These are phyloP conservation scores for Pollenia griseotomentosa DNA, from an alignment of 2,888 invertebrate genomes.

Conservation along the genomic window DNA sequence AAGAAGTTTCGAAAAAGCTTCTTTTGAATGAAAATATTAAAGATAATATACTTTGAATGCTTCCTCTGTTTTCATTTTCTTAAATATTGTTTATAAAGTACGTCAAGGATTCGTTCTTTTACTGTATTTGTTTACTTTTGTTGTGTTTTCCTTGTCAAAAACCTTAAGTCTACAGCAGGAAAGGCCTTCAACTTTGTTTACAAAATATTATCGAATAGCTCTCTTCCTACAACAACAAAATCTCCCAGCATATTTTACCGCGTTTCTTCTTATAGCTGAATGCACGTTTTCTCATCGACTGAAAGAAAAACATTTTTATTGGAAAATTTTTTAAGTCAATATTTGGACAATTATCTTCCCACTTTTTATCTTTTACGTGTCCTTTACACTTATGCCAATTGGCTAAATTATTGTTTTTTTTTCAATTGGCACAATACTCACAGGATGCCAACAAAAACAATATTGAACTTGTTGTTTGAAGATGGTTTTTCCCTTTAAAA, in stretches of 20 bases:
- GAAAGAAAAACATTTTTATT: conserved; percentile 24
- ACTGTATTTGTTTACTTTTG: too few species aligned
- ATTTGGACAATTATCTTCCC: conserved; percentile 19
- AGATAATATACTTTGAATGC: too few species aligned
- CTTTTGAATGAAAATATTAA: too few species aligned
- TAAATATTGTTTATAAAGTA: too few species aligned
- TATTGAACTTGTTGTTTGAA: not conserved
- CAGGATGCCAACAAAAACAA: conserved; percentile 47
- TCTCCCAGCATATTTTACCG: not conserved
- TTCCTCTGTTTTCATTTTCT: too few species aligned
- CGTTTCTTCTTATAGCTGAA: too few species aligned
- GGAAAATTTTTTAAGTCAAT: conserved; percentile 37
- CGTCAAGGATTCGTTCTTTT: too few species aligned
- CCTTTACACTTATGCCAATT: conserved; percentile 17
- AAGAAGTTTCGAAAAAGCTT: too few species aligned
- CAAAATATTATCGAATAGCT: not conserved
- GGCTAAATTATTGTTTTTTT: not conserved
- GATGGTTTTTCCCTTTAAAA: not conserved
- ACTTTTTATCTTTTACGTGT: not conserved
- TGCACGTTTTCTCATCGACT: not conserved
- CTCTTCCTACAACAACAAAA: not conserved
- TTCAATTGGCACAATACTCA: conserved; percentile 32
- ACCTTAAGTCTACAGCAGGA: not conserved
- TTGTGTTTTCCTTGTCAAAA: too few species aligned
- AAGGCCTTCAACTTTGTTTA: not conserved